Evolutionary conservation across 2,797 vertebrate species (phyloP).

Genomic region (Lithobates pipiens): DNA sequence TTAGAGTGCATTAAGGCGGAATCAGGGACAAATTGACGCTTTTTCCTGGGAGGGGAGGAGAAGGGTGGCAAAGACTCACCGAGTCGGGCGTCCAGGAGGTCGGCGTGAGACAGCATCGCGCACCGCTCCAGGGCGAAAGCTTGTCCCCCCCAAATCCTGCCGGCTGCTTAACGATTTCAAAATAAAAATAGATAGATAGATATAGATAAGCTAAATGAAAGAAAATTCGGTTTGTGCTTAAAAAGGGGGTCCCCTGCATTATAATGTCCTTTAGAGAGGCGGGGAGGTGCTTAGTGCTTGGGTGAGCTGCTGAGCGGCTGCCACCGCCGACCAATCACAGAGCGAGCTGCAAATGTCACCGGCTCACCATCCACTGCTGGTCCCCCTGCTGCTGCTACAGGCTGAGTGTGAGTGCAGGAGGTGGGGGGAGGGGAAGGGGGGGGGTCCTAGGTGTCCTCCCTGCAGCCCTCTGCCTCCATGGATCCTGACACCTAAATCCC

Average conservation of each 20-base stretch:
- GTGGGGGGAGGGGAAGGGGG: not conserved
- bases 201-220: slow-evolving; percentile 97
- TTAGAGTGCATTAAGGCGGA: slow-evolving; percentile 89
- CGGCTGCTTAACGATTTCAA: slow-evolving; percentile 94
- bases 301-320: slow-evolving; percentile 93
- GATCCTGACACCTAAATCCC: not conserved
- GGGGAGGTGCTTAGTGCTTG: slow-evolving; percentile 98
- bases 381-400: slow-evolving; percentile 66
- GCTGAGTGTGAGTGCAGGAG: slow-evolving; percentile 63
- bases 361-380: slow-evolving; percentile 74
- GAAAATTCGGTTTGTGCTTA: slow-evolving; percentile 98
- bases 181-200: slow-evolving; percentile 79
- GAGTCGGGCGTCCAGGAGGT: slow-evolving; percentile 99
- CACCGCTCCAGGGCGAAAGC: slow-evolving; percentile 95
- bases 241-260: slow-evolving; percentile 97
- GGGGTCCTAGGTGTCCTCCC: not conserved
- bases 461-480: slow-evolving; percentile 12
- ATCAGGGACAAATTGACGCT: slow-evolving; percentile 92
- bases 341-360: slow-evolving; percentile 89
- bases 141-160: slow-evolving; percentile 89
- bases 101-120: slow-evolving; percentile 98
- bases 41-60: slow-evolving; percentile 72
- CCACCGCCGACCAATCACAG: slow-evolving; percentile 95
- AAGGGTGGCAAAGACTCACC: slow-evolving; percentile 84
- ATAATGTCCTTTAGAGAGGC: slow-evolving; percentile 98